A percentile compares a stretch with the other conserved stretches of the same genome.
Evolutionary conservation across 2,113 vertebrate genomes (phyloP).

Genomic region (Progne subis): DNA sequence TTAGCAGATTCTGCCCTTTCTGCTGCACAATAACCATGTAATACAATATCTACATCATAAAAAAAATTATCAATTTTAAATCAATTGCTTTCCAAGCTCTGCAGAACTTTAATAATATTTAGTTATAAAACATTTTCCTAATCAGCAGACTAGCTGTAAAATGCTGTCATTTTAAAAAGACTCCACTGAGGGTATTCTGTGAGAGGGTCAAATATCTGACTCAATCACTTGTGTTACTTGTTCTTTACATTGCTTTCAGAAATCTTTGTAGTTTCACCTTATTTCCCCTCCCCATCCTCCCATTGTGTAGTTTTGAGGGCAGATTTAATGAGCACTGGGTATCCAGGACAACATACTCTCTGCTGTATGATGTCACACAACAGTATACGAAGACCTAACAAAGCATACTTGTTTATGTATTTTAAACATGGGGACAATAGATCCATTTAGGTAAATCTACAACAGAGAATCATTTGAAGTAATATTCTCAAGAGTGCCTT

Average conservation of each 20-base stretch:
- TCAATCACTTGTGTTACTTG: not conserved
- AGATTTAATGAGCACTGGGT: not conserved
- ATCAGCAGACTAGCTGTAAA: not conserved
- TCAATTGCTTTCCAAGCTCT: conserved; percentile 7
- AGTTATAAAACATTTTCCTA: not conserved
- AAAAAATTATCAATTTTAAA: conserved; percentile 11
- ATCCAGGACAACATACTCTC: not conserved
- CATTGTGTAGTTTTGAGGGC: not conserved
- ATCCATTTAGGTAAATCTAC: not conserved
- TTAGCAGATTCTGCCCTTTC: conserved; percentile 26
- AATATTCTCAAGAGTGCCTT: not conserved
- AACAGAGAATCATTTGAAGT: not conserved
- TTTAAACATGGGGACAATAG: not conserved
- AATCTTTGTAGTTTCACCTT: not conserved
- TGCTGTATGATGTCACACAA: not conserved
- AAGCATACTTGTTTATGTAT: not conserved
- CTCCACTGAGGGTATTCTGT: not conserved
- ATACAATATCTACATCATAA: not conserved
- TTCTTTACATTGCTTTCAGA: not conserved
- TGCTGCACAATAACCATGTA: not conserved
- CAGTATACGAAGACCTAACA: not conserved
- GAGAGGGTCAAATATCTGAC: not conserved
- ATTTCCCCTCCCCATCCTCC: not conserved
- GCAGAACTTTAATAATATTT: not conserved
- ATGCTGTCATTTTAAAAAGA: not conserved